These are phyloP conservation scores for Dicranocentrus wangi DNA, from an alignment of 2,888 invertebrate species.

Conservation along the genomic window DNA sequence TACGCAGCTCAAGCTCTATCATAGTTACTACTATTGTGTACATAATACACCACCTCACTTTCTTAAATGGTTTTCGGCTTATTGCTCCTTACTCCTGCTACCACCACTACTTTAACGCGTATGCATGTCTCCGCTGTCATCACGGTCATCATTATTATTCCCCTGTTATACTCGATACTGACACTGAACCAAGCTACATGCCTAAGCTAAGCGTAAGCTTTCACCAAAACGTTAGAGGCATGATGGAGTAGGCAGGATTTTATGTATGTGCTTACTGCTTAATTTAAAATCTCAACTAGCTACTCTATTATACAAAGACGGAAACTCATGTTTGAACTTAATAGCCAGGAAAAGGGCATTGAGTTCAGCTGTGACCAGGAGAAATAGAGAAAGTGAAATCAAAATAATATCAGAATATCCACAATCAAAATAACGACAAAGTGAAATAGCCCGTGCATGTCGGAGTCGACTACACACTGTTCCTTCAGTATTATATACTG, in stretches of 20 bases:
- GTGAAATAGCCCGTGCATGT: conserved; percentile 58
- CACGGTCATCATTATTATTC: conserved; percentile 1
- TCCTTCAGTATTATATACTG: not conserved
- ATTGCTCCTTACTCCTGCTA: not conserved
- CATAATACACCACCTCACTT: not conserved
- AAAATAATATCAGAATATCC: conserved; percentile 64
- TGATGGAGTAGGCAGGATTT: not conserved
- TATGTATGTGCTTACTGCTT: not conserved
- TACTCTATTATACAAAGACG: conserved; percentile 23
- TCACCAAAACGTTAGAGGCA: not conserved
- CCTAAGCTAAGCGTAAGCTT: too few relatives aligned
- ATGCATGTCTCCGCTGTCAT: not conserved
- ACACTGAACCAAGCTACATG: too few relatives aligned
- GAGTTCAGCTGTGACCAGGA: conserved; percentile 61
- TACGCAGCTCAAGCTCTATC: too few relatives aligned
- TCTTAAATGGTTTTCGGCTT: conserved; percentile 18
- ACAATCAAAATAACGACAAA: conserved; percentile 64
- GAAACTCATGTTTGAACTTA: conserved; percentile 56
- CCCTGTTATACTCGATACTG: too few relatives aligned
- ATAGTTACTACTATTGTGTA: not conserved
- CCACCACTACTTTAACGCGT: too few relatives aligned
- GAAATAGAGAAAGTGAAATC: conserved; percentile 55
- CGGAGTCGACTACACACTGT: too few relatives aligned
- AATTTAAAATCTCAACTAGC: not conserved
- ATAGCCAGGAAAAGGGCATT: conserved; percentile 61